phyloP scores from a whole-genome alignment of 2,113 vertebrate genomes.

The Falco punctatus region DNA sequence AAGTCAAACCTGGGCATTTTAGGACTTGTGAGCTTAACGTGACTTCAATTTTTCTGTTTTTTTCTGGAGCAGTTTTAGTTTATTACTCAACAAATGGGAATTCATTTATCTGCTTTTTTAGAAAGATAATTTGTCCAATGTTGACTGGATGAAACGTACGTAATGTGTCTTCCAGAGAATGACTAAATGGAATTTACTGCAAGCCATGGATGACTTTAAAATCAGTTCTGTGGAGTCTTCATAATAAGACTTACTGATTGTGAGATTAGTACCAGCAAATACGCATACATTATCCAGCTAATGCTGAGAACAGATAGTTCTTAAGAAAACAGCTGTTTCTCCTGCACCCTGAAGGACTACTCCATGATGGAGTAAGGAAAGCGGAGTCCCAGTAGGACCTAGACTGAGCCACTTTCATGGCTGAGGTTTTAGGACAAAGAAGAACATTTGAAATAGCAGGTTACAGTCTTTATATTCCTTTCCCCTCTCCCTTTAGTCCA shows the following conservation, averaged over 20 bases:
- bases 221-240: constrained; percentile 24
- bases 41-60: neutral
- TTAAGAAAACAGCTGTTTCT: neutral
- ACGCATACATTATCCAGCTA: neutral
- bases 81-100: constrained; percentile 14
- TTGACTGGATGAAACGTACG: constrained; percentile 10
- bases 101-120: neutral
- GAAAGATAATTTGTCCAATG: neutral
- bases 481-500: neutral
- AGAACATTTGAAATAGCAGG: neutral
- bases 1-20: neutral
- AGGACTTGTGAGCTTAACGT: neutral
- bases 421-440: neutral
- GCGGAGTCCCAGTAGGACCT: neutral
- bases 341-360: neutral
- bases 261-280: constrained; percentile 41
- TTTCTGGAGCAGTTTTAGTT: neutral
- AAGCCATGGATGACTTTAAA: neutral
- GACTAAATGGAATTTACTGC: constrained; percentile 36
- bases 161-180: constrained; percentile 27
- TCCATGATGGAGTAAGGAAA: neutral
- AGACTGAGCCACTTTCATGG: neutral
- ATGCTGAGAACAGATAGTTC: neutral
- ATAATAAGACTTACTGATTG: constrained; percentile 43
- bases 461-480: neutral